Conservation (phyloP, 2,113 vertebrate species). For the Cyprinodon brontotheroides region DNA sequence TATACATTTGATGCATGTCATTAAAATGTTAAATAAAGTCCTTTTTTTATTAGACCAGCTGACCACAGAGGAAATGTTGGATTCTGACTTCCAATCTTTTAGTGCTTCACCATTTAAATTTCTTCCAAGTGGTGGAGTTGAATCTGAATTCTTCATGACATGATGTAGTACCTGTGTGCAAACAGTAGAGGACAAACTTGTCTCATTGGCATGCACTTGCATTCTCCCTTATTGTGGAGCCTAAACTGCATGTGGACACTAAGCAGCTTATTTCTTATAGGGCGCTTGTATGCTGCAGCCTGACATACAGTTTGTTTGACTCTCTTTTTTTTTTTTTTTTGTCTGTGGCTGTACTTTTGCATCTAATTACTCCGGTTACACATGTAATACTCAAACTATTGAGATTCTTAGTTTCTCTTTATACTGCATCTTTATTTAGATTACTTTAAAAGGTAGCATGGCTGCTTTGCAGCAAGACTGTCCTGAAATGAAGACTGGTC, state of each 20-base stretch:
- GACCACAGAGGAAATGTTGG: neutral
- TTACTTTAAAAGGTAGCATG: conserved; percentile 10
- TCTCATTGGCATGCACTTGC: conserved; percentile 18
- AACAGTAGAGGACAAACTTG: conserved; percentile 79
- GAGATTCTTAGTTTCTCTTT: conserved; percentile 35
- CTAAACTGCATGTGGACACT: conserved; percentile 46
- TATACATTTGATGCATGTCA: neutral
- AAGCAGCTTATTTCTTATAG: conserved; percentile 39
- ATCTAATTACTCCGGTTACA: conserved; percentile 58
- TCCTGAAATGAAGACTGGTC: no score
- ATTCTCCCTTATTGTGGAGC: conserved; percentile 4
- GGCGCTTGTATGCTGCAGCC: conserved; percentile 31
- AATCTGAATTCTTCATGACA: neutral
- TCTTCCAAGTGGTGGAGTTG: neutral
- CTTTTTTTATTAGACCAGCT: neutral
- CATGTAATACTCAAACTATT: conserved; percentile 45
- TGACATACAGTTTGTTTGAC: conserved; percentile 53
- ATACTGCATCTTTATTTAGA: conserved; percentile 29
- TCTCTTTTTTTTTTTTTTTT: conserved; percentile 62
- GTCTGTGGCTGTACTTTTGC: conserved; percentile 40
- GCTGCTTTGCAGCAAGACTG: no score
- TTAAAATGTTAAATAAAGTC: neutral
- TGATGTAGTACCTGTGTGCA: conserved; percentile 58
- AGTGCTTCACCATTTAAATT: neutral
- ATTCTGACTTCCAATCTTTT: neutral